These are phyloP conservation scores for Tenthredo scrophulariae DNA, from an alignment of 2,888 invertebrate species.

Conservation along the genomic window DNA sequence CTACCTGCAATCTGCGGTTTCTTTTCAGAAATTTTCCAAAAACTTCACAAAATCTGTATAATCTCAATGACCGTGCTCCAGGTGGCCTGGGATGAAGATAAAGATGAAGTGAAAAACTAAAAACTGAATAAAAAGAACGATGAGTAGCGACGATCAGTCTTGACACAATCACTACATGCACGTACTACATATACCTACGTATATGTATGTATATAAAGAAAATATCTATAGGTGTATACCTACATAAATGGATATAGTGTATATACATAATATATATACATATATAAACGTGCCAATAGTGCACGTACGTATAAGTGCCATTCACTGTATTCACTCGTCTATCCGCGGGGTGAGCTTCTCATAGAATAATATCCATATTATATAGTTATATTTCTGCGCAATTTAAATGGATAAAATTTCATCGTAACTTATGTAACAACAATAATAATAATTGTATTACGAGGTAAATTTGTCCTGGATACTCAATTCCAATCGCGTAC, in stretches of 20 bases:
- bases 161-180: constrained; percentile 4
- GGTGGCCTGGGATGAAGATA: background rate
- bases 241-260: background rate
- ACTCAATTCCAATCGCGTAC: background rate
- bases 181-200: background rate
- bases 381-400: background rate
- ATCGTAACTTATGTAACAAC: too few species aligned
- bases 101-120: background rate
- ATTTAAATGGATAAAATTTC: too few species aligned
- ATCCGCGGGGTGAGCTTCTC: constrained; percentile 31
- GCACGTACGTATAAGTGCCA: constrained; percentile 19
- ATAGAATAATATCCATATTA: background rate
- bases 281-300: constrained; percentile 6
- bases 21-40: background rate
- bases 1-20: background rate
- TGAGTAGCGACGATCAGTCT: constrained; percentile 16
- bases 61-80: background rate
- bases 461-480: background rate
- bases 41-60: background rate
- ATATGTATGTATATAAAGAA: constrained; percentile 1
- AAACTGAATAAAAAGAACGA: background rate
- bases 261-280: background rate
- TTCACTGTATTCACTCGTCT: constrained; percentile 38
- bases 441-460: background rate
- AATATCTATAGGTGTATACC: background rate